Conservation (phyloP, 2,797 vertebrate genomes). For the Alectoris magna region DNA sequence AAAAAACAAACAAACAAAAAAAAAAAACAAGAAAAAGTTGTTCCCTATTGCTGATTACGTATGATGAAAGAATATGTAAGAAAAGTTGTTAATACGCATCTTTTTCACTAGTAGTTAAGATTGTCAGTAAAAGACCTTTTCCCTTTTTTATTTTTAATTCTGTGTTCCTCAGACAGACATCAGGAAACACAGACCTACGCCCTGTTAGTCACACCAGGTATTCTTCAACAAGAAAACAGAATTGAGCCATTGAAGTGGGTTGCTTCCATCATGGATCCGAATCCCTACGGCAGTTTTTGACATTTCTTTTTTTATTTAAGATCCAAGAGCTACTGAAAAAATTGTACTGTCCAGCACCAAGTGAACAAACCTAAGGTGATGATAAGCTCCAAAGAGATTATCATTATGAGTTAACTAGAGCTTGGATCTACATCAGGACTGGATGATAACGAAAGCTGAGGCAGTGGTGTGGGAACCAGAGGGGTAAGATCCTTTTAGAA, state of each 20-base stretch:
- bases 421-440: not conserved
- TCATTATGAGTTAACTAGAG: not conserved
- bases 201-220: too few species aligned
- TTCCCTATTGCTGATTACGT: not conserved
- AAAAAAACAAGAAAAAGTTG: not conserved
- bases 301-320: too few species aligned
- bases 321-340: too few species aligned
- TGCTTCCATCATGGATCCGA: too few species aligned
- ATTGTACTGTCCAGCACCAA: too few species aligned
- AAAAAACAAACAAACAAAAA: not conserved
- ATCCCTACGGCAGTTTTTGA: too few species aligned
- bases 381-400: not conserved
- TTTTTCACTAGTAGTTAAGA: not conserved
- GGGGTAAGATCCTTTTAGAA: not conserved
- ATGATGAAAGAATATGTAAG: not conserved
- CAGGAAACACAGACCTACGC: too few species aligned
- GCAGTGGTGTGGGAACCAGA: not conserved
- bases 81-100: not conserved
- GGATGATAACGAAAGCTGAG: not conserved
- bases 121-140: not conserved
- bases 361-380: not conserved
- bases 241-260: too few species aligned
- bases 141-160: not conserved
- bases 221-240: too few species aligned
- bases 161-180: not conserved